These are phyloP conservation scores for Rhyzopertha dominica DNA, from an alignment of 1,140 invertebrate species.

Conservation along the genomic window DNA sequence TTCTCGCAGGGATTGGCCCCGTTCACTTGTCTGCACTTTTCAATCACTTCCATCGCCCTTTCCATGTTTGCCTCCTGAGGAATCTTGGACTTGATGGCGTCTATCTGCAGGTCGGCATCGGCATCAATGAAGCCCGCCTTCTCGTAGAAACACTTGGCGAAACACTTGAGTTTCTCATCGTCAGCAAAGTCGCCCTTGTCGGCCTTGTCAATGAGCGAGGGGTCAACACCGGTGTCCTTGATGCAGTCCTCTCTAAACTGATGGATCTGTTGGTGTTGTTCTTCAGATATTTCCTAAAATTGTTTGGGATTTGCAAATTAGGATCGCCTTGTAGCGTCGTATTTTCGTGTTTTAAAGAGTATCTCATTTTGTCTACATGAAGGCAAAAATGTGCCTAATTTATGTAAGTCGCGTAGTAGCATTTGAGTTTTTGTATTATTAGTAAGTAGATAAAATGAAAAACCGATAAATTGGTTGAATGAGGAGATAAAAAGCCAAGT, in stretches of 20 bases:
- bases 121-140: slow-evolving; percentile 37
- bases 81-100: slow-evolving; percentile 39
- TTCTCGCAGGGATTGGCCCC: slow-evolving; percentile 47
- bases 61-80: slow-evolving; percentile 32
- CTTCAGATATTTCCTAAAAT: slow-evolving; percentile 23
- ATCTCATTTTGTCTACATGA: too few species aligned
- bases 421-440: too few species aligned
- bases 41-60: slow-evolving; percentile 35
- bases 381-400: too few species aligned
- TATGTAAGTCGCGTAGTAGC: too few species aligned
- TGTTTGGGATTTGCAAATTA: too few species aligned
- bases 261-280: slow-evolving; percentile 22
- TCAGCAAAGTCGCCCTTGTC: slow-evolving; percentile 37
- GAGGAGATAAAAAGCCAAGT: too few species aligned
- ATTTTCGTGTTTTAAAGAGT: too few species aligned
- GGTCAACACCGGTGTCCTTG: slow-evolving; percentile 34
- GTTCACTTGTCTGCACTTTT: slow-evolving; percentile 45
- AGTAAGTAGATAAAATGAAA: too few species aligned
- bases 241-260: slow-evolving; percentile 35
- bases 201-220: slow-evolving; percentile 37
- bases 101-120: slow-evolving; percentile 35
- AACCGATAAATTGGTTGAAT: too few species aligned
- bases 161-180: slow-evolving; percentile 35
- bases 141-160: slow-evolving; percentile 40
- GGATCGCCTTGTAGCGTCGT: too few species aligned